phyloP scores from a whole-genome alignment of 2,113 vertebrate genomes.

The Zosterops hypoxanthus region DNA sequence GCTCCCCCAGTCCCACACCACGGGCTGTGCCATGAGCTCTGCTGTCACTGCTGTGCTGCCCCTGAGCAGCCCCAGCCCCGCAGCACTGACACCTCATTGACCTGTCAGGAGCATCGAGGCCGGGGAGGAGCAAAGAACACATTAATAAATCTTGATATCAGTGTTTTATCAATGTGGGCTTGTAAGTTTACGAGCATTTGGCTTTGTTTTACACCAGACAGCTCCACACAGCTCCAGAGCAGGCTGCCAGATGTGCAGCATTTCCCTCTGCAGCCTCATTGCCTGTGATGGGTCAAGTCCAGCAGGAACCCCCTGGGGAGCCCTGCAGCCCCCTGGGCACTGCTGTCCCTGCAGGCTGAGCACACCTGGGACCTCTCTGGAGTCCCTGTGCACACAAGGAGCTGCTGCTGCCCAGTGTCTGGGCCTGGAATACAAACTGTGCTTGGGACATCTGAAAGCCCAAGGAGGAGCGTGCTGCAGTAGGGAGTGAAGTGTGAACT shows the following conservation, averaged over 20 bases:
- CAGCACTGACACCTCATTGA: not conserved
- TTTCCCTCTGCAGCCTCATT: conserved; percentile 50
- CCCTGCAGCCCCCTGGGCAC: not conserved
- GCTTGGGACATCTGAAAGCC: not conserved
- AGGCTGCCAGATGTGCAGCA: conserved; percentile 65
- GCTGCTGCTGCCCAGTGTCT: not conserved
- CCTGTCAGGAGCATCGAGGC: not conserved
- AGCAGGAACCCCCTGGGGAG: conserved; percentile 52
- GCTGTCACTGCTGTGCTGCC: not conserved
- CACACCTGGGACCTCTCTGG: not conserved
- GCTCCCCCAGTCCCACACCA: not conserved
- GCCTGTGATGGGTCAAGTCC: conserved; percentile 42
- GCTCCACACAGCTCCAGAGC: not conserved
- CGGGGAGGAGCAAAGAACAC: not conserved
- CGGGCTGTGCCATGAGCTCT: not conserved
- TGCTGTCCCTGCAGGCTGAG: not conserved
- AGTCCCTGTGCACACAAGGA: not conserved
- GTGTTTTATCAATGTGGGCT: not conserved
- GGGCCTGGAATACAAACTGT: not conserved
- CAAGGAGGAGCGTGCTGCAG: not conserved
- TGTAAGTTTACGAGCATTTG: conserved; percentile 36
- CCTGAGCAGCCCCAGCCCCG: not conserved
- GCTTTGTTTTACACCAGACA: conserved; percentile 52
- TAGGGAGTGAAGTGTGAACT: not conserved
- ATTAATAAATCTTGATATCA: not conserved